Conservation (phyloP, 2,797 vertebrate genomes). For the Sandelia bainsii region DNA sequence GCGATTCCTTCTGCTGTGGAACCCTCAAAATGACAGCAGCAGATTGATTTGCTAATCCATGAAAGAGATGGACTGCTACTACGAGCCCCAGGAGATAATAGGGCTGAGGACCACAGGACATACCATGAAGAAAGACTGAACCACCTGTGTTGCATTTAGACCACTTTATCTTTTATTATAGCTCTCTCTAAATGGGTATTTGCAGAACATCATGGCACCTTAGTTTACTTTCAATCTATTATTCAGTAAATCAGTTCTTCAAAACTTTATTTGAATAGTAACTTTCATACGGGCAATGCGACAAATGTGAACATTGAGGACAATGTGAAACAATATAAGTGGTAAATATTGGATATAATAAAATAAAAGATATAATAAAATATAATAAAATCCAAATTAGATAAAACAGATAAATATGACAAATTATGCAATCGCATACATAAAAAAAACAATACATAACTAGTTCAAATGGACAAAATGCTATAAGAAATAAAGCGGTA, state of each 20-base stretch:
- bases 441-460: too few species aligned
- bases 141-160: constrained; percentile 72
- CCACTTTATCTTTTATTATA: constrained; percentile 49
- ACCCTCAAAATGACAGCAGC: constrained; percentile 67
- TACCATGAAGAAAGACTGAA: constrained; percentile 40
- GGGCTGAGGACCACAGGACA: constrained; percentile 32
- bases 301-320: neutral
- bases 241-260: neutral
- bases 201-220: constrained; percentile 10
- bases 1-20: constrained; percentile 58
- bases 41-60: constrained; percentile 74
- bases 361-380: too few species aligned
- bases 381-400: too few species aligned
- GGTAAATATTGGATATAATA: neutral
- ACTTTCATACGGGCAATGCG: neutral
- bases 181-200: constrained; percentile 19
- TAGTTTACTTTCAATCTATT: constrained; percentile 9
- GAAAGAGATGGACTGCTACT: constrained; percentile 63
- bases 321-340: neutral
- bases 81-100: constrained; percentile 64
- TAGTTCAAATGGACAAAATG: too few species aligned
- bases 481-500: too few species aligned
- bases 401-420: too few species aligned
- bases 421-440: too few species aligned
- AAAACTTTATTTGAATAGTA: too few species aligned